Evolutionary conservation across 2,797 vertebrate species (phyloP), one percentile per base, ranked within the genome.

Genomic region (Pseudocheirus occidentalis): DNA sequence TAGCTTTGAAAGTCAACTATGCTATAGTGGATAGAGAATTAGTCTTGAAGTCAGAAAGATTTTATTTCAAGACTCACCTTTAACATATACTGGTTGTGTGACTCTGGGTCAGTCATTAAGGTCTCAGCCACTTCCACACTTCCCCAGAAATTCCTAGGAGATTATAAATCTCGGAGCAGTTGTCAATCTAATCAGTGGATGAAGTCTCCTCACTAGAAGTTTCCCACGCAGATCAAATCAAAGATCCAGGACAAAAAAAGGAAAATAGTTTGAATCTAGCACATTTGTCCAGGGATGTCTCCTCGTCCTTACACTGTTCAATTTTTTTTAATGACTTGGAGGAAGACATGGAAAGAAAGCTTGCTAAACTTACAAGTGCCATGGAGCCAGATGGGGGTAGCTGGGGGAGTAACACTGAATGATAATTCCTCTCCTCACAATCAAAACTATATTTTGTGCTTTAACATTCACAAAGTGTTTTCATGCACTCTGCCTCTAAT

Each of bases 401-500:
- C 40, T 9, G n/a, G 3, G 29, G 66, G 66, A 73, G n/a, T 40
- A 73, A 46, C n/a, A 73, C 2, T 34, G 31, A 4, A 62, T 62
- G 24, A 31, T 16, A 1, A n/a, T 66, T 34, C 62, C 5, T 0
- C 13, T 46, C 21, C 40, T 81, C 46, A 46, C 40, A 73, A 7
- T 40, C 18, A 81, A 40, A 81, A 81, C 66, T 40, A 24, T 46
- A 81, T 81, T 81, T 81, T 81, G 40, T 46, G 40, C 18, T 81
- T 81, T 46, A 46, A 24, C 40, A 46, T 81, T 81, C 24, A 18
- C n/a, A 24, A 46, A 46, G 40, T 40, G 18, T 24, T 94, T 94
- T 24, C 90, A 5, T 27, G 21, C 66, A 0, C 89, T n/a, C 91
- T 92, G 58, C 96, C 50, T 95, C 93, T 95, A 81, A 95, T 93